A percentile compares a stretch with the other conserved stretches of the same genome.
Conservation (phyloP, 2,888 invertebrate genomes). For the Pollenia angustigena region DNA sequence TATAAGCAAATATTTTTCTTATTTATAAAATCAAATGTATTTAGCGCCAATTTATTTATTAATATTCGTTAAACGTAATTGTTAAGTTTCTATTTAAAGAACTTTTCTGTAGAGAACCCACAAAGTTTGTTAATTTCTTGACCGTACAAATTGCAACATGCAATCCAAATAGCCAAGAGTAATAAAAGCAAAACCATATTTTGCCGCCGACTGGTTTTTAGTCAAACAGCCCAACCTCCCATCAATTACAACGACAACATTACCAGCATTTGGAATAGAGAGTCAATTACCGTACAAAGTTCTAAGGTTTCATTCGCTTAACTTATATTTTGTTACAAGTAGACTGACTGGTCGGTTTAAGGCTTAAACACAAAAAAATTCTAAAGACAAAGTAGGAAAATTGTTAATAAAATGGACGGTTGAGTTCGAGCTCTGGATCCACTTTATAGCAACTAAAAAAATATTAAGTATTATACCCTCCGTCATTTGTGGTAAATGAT, state of each 20-base stretch:
- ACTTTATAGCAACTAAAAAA: too few relatives aligned
- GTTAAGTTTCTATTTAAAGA: constrained; percentile 30
- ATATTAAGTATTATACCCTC: too few relatives aligned
- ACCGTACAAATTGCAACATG: constrained; percentile 6
- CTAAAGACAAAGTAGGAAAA: background rate
- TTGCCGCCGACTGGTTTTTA: constrained; percentile 46
- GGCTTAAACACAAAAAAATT: background rate
- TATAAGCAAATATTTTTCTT: constrained; percentile 11
- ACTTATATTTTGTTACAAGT: constrained; percentile 10
- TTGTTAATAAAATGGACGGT: background rate
- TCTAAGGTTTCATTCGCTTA: constrained; percentile 64
- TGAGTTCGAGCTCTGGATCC: background rate
- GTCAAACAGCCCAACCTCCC: constrained; percentile 43
- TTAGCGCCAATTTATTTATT: constrained; percentile 56
- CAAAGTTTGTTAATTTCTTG: constrained; percentile 3
- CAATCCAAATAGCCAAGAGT: constrained; percentile 31
- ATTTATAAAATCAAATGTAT: background rate
- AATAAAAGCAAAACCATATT: constrained; percentile 20
- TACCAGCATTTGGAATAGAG: constrained; percentile 15
- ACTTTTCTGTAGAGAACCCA: constrained; percentile 12
- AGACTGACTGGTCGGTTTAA: background rate
- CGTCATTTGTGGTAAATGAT: too few relatives aligned
- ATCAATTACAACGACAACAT: constrained; percentile 17
- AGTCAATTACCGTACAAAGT: constrained; percentile 66
- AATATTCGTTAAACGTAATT: constrained; percentile 35